Evolutionary conservation across 92 coral and sea anemone genomes (phyloP).

Genomic region (Phymanthus crucifer): DNA sequence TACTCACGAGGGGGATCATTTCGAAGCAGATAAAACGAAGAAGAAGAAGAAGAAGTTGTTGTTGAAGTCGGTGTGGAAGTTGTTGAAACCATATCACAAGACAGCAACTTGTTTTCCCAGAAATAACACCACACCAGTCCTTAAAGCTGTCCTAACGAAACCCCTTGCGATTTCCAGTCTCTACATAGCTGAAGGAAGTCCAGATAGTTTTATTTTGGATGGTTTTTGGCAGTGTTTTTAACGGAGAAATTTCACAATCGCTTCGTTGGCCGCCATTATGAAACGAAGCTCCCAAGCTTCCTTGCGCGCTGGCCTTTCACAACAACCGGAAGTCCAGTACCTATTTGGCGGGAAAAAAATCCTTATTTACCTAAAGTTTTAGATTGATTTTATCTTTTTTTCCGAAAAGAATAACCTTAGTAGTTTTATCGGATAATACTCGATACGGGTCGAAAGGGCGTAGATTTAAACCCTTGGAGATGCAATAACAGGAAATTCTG

Average conservation of each 20-base stretch:
- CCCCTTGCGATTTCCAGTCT: background rate
- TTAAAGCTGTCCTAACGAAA: background rate
- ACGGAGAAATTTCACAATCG: conserved; percentile 13
- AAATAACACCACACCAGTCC: background rate
- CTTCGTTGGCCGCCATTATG: conserved; percentile 71
- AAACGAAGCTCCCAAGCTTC: conserved; percentile 57
- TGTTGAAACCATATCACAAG: conserved; percentile 79
- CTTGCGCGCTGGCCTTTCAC: conserved; percentile 43
- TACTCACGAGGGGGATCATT: conserved; percentile 67
- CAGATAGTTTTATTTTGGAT: background rate
- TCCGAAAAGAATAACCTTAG: background rate
- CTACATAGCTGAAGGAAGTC: conserved; percentile 3
- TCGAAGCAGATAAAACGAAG: conserved; percentile 80
- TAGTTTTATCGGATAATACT: background rate
- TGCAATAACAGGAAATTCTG: conserved; percentile 11
- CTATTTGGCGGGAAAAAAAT: conserved; percentile 45
- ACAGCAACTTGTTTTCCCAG: conserved; percentile 20
- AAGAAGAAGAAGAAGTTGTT: conserved; percentile 55
- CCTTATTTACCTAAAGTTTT: background rate
- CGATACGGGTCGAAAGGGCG: conserved; percentile 4
- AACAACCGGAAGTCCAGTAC: conserved; percentile 36
- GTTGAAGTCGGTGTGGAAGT: conserved; percentile 81
- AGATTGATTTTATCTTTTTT: conserved; percentile 5
- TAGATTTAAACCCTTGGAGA: conserved; percentile 1
- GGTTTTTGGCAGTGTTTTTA: conserved; percentile 19